These are phyloP conservation scores for Tipula lateralis DNA, from an alignment of 2,888 invertebrate genomes.

Conservation along the genomic window DNA sequence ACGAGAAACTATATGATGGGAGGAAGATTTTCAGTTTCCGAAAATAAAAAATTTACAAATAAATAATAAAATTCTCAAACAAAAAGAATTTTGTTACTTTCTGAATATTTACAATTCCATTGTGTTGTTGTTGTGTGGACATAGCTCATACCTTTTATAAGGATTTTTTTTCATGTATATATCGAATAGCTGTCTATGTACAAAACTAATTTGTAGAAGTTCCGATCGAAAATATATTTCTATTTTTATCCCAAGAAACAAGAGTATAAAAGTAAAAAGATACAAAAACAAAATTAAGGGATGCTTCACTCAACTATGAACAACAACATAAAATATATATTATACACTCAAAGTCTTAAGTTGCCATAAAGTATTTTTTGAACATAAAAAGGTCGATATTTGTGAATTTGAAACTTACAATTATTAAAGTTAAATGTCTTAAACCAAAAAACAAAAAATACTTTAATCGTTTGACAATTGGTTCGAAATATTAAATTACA, in stretches of 20 bases:
- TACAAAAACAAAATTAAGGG: neutral
- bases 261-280: neutral
- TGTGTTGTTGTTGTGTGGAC: neutral
- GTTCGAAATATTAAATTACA: neutral
- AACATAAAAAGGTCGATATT: neutral
- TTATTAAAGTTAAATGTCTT: neutral
- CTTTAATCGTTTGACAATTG: neutral
- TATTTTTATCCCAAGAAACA: neutral
- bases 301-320: neutral
- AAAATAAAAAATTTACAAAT: neutral
- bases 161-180: neutral
- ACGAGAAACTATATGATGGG: neutral
- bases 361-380: neutral
- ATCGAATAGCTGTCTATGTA: neutral
- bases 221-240: neutral
- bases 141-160: neutral
- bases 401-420: conserved; percentile 3
- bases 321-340: neutral
- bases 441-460: neutral
- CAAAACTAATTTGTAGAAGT: neutral
- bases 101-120: neutral
- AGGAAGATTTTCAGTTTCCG: too few species aligned
- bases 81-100: neutral
- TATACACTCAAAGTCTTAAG: neutral
- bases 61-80: neutral